These are phyloP conservation scores for Artibeus lituratus DNA, from an alignment of 2,797 vertebrate genomes.

Conservation along the genomic window DNA sequence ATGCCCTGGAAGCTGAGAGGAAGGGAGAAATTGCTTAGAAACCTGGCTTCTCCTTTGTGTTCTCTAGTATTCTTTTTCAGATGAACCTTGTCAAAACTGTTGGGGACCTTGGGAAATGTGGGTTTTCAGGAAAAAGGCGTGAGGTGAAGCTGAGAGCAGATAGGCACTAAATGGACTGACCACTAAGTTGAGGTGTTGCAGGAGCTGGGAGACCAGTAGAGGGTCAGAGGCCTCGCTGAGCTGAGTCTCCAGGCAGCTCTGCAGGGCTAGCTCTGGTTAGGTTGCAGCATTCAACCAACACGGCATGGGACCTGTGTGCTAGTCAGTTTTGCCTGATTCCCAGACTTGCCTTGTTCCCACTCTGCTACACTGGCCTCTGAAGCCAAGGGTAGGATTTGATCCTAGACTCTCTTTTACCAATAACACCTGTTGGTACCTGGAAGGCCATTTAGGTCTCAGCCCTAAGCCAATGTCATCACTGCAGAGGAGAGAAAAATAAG, in stretches of 20 bases:
- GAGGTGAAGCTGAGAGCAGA: not conserved
- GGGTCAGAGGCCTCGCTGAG: rapidly evolving
- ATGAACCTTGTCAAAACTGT: not conserved
- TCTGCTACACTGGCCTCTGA: not conserved
- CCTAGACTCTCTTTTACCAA: not conserved
- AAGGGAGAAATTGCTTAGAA: not conserved
- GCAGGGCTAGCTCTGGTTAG: not conserved
- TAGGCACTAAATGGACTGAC: not conserved
- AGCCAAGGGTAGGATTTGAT: not conserved
- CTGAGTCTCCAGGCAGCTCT: not conserved
- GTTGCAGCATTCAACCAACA: not conserved
- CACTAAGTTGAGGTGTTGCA: rapidly evolving
- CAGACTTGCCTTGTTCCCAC: not conserved
- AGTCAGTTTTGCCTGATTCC: not conserved
- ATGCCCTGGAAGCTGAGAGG: not conserved
- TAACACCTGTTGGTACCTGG: not conserved
- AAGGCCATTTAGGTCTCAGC: not conserved
- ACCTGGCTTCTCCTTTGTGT: not conserved
- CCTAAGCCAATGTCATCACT: not conserved
- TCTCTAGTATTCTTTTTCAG: not conserved
- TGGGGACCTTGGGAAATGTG: not conserved
- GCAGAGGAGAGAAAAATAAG: not conserved
- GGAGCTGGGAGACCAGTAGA: not conserved
- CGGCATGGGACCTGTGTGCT: rapidly evolving
- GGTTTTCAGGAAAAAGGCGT: not conserved